Percentiles rank a stretch among this genome's conserved stretches.
These are phyloP conservation scores for Phenacoccus solenopsis DNA, from an alignment of 1,140 invertebrate genomes.

Conservation along the genomic window DNA sequence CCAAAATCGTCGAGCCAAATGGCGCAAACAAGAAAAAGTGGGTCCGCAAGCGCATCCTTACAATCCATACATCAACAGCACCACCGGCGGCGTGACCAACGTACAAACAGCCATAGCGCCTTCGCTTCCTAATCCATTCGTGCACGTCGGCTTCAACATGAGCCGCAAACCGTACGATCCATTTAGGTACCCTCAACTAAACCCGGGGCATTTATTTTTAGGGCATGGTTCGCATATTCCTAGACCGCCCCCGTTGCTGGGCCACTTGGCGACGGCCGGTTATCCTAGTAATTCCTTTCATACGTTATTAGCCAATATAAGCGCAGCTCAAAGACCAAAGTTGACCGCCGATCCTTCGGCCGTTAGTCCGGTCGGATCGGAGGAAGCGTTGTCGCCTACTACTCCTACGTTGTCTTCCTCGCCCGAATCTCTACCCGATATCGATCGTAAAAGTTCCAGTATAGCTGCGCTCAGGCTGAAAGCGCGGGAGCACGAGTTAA, in stretches of 20 bases:
- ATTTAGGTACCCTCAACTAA: conserved; percentile 43
- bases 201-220: conserved; percentile 35
- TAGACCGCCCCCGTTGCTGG: conserved; percentile 42
- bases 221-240: conserved; percentile 45
- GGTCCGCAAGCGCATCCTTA: conserved; percentile 78
- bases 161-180: conserved; percentile 63
- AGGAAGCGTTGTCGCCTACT: conserved; percentile 36
- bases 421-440: conserved; percentile 38
- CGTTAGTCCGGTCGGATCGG: conserved; percentile 31
- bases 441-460: conserved; percentile 73
- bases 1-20: conserved; percentile 88
- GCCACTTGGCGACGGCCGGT: conserved; percentile 42
- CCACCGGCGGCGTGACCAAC: conserved; percentile 34
- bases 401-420: conserved; percentile 21
- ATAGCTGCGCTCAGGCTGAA: conserved; percentile 80
- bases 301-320: conserved; percentile 66
- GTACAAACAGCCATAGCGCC: conserved; percentile 47
- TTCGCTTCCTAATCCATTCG: conserved; percentile 62
- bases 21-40: conserved; percentile 81
- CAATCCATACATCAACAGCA: conserved; percentile 57
- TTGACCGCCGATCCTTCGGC: conserved; percentile 35
- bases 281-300: conserved; percentile 66
- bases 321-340: conserved; percentile 45
- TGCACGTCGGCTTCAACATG: conserved; percentile 54
- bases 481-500: conserved; percentile 78